phyloP scores from a whole-genome alignment of 2,888 invertebrate species.

The Acleris emargana region DNA sequence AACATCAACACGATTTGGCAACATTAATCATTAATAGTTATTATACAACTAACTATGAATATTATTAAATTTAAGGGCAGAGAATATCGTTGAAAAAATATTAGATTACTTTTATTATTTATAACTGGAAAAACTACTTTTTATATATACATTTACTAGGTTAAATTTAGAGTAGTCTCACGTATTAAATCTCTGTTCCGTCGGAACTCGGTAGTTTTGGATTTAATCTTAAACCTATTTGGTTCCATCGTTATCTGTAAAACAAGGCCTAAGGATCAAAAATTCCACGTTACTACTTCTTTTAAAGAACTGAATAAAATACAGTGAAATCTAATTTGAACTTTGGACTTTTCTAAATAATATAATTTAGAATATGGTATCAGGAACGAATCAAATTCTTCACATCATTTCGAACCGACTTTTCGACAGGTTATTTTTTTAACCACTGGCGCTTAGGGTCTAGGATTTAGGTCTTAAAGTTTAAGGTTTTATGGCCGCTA shows the following conservation, averaged over 20 bases:
- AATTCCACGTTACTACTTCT: not conserved
- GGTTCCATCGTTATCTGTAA: conserved; percentile 24
- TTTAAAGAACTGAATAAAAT: no score
- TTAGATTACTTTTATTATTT: not conserved
- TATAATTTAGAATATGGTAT: no score
- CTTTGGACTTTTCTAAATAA: no score
- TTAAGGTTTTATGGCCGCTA: not conserved
- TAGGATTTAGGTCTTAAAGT: no score
- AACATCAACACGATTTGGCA: conserved; percentile 9
- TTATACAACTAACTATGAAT: not conserved
- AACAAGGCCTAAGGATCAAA: not conserved
- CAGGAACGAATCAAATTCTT: no score
- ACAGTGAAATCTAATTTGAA: no score
- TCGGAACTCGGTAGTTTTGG: not conserved
- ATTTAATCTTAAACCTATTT: conserved; percentile 26
- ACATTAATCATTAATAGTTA: conserved; percentile 8
- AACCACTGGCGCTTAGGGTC: no score
- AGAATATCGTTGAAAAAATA: conserved; percentile 20
- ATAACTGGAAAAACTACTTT: conserved; percentile 22
- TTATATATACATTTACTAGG: conserved; percentile 12
- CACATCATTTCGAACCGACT: no score
- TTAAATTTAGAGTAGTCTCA: not conserved
- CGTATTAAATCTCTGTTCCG: not conserved
- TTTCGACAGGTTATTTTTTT: no score
- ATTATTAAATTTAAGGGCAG: not conserved